Base-by-base conservation (phyloP, 1,140 invertebrate genomes). In the Drosophila miranda region DNA sequence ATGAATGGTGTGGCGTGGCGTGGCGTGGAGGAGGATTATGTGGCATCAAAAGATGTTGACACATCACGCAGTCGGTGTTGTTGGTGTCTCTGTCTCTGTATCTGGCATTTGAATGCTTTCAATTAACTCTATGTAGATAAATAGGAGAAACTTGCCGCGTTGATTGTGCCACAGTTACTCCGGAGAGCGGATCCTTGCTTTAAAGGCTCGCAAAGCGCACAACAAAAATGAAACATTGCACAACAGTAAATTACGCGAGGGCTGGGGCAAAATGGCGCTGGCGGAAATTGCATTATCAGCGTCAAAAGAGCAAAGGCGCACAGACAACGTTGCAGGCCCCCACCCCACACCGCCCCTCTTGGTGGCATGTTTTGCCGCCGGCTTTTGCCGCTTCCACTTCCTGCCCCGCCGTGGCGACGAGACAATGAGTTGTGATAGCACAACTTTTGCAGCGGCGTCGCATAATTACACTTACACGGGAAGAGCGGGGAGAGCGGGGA, bases 271-370 rank as follows among this genome's bases (percentile, higher is more conserved):
- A 21, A 50, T 56, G 46, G 46, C 6, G 14, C 19, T 49, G 73
- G 73, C 81, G 82, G 82, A 87, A 87, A 87, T 87, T 87, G 78
- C 82, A 87, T 87, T 87, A 87, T 87, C 82, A 86, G 83, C 82
- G 82, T 87, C 82, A 87, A 87, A 84, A 82, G 83, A 38, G 77
- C 68, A 70, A 79, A 41, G 34, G 34, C 34, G 44, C 43, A 54
- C 66, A 48, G 51, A 50, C 51, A 52, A 16, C 34, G 5, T 30
- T 38, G 19, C 26, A 42, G 60, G 11, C 6, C 52, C 1, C 58
- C 45, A 21, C 9, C 41, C 51, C 11, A 55, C 61, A 14, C 34
- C 30, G 21, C 51, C 46, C 51, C 38, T 3, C 63, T 66, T 44
- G 48, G 54, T 75, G 72, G 72, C 72, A 75, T 72, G 75, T 61